Evolutionary conservation across 2,888 invertebrate genomes (phyloP).

Genomic region (Aleiodes leptofemur): DNA sequence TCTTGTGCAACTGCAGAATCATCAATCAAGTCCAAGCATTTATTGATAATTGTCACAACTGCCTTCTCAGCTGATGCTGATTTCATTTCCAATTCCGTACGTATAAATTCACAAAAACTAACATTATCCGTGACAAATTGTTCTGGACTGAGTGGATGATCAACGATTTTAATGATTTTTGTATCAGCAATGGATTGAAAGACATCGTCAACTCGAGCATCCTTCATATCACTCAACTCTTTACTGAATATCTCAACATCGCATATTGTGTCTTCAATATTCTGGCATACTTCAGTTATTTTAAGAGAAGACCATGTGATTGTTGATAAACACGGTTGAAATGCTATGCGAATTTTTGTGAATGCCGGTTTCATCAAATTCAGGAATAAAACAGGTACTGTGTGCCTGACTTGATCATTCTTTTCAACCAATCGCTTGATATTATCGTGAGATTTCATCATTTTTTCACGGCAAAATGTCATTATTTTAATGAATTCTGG

Average conservation of each 20-base stretch:
- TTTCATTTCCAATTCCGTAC: constrained; percentile 78
- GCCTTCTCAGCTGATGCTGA: constrained; percentile 85
- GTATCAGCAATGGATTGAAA: constrained; percentile 80
- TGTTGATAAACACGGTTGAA: constrained; percentile 85
- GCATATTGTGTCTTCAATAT: constrained; percentile 78
- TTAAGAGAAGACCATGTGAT: constrained; percentile 90
- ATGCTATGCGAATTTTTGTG: constrained; percentile 82
- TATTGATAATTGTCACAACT: constrained; percentile 86
- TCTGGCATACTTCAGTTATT: constrained; percentile 80
- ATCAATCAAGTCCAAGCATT: constrained; percentile 82
- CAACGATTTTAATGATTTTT: constrained; percentile 80
- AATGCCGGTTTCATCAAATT: constrained; percentile 83
- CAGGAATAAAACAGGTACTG: constrained; percentile 82
- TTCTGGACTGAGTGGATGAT: constrained; percentile 79
- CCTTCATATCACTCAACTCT: constrained; percentile 85
- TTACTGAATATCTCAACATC: constrained; percentile 83
- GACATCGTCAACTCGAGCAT: constrained; percentile 84
- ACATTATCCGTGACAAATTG: constrained; percentile 81
- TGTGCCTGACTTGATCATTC: constrained; percentile 77
- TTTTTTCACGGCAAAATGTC: constrained; percentile 83
- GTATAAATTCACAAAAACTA: constrained; percentile 77
- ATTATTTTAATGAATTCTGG: constrained; percentile 87
- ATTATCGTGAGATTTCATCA: constrained; percentile 80
- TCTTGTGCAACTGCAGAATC: constrained; percentile 78
- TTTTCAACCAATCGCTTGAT: constrained; percentile 80